Base-by-base conservation (phyloP, 1,140 invertebrate species). In the Liolophura sinensis region DNA sequence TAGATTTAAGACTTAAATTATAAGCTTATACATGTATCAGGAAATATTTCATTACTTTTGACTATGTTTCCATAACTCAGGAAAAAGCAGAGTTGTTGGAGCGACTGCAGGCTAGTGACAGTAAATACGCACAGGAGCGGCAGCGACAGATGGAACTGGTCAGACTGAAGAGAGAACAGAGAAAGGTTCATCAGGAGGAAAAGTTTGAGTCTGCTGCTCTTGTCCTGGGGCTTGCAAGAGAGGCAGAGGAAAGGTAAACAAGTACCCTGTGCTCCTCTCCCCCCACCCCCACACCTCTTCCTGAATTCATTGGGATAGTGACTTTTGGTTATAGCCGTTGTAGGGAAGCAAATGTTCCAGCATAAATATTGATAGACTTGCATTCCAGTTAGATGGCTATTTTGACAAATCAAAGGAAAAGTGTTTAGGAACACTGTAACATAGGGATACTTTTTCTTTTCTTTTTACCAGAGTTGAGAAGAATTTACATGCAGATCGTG, bases 141-240 rank as follows among this genome's bases (percentile, higher is more conserved):
- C 65, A 73, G 54, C 64, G 74, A 55, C 77, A 79, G 55, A 31
- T 69, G 22, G 59, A 73, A 51, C 59, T 78, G 24, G 69, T 75
- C 52, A 69, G 70, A 31, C 61, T 80, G n/a, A 70, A 68, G n/a
- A 65, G 73, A 27, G 75, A 80, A 14, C 71, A 79, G 54, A 62
- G 75, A 22, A 69, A 73, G 31, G 74, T 76, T 1, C 31, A 73
- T 16, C 61, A 73, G 62, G 78, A 82, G 50, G 76, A 76, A n/a
- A 73, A 79, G 46, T 75, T 82, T 69, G 74, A 78, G 25, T 70
- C 76, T 24, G 78, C 80, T 46, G 78, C 78, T 49, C 60, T 79
- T 0, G 69, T 79, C 16, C 65, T 81, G 20, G 74, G 73, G 15
- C 60, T 73, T 31, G 70, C 73, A 15, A 64, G 76, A 49, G 57